A percentile compares a stretch with the other conserved stretches of the same genome.
phyloP scores from a whole-genome alignment of 2,113 vertebrate genomes.

The Myxocyprinus asiaticus region DNA sequence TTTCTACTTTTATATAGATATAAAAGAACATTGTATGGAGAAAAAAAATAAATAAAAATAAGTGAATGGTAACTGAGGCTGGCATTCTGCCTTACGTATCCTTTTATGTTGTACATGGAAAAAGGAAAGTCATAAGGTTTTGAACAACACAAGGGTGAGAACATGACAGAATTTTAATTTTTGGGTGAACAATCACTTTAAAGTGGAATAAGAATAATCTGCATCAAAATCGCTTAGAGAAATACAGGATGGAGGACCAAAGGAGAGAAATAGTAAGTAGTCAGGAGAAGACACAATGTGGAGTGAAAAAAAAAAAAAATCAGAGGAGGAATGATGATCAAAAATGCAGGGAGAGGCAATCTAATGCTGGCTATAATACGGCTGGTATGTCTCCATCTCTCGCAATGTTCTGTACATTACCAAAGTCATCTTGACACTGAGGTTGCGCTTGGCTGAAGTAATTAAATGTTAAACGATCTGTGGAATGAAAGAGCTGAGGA shows the following conservation, averaged over 20 bases:
- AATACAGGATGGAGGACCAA: not conserved
- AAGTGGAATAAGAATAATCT: not conserved
- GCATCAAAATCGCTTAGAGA: not conserved
- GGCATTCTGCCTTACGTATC: too few species aligned
- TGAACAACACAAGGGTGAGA: too few species aligned
- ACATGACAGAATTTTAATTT: too few species aligned
- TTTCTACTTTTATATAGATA: too few species aligned
- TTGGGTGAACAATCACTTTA: too few species aligned
- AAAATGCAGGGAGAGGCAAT: not conserved
- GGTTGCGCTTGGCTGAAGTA: slow-evolving; percentile 43
- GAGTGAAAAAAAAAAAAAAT: not conserved
- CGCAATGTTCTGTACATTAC: slow-evolving; percentile 24
- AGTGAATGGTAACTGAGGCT: too few species aligned
- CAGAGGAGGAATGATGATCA: not conserved
- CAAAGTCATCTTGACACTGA: slow-evolving; percentile 41
- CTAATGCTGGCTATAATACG: not conserved
- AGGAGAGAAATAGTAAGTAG: not conserved
- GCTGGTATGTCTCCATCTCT: slow-evolving; percentile 6
- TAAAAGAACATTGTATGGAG: too few species aligned
- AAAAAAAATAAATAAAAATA: not conserved
- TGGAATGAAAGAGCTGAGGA: slow-evolving; percentile 48
- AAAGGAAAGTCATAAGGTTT: too few species aligned
- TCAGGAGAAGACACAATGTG: not conserved
- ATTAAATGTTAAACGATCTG: slow-evolving; percentile 61
- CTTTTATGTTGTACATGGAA: too few species aligned